These are phyloP conservation scores for Drosophila birchii DNA, from an alignment of 2,888 invertebrate genomes.

Conservation along the genomic window DNA sequence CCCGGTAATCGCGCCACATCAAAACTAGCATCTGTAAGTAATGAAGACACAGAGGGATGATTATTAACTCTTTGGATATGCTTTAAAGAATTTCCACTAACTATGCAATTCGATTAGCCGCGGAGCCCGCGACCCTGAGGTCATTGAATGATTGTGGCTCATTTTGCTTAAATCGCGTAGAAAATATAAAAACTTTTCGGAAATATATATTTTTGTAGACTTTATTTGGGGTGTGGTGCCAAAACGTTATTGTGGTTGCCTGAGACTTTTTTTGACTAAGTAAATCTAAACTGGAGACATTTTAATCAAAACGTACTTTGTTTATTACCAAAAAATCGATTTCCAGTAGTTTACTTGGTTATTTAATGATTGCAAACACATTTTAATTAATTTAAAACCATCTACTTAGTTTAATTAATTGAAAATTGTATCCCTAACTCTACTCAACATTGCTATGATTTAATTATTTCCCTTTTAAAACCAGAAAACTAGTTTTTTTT, in stretches of 20 bases:
- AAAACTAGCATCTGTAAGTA: constrained; percentile 59
- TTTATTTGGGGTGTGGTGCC: constrained; percentile 48
- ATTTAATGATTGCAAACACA: neutral
- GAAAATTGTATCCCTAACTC: too few species aligned
- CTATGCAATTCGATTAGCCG: constrained; percentile 3
- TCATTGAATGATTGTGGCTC: constrained; percentile 7
- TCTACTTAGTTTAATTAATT: too few species aligned
- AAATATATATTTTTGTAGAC: constrained; percentile 31
- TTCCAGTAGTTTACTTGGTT: too few species aligned
- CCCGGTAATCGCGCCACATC: constrained; percentile 52
- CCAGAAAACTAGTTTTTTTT: neutral
- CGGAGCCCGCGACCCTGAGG: constrained; percentile 3
- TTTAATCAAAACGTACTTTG: neutral
- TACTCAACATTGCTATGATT: too few species aligned
- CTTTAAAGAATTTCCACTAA: neutral
- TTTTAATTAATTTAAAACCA: neutral
- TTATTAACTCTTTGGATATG: neutral
- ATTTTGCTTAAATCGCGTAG: constrained; percentile 15
- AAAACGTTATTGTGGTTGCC: constrained; percentile 32
- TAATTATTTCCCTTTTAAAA: too few species aligned
- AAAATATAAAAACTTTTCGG: constrained; percentile 50
- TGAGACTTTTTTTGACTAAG: neutral
- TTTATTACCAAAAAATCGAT: neutral
- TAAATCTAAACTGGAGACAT: neutral
- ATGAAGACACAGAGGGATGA: neutral